A percentile compares a stretch with the other conserved stretches of the same genome.
phyloP scores from a whole-genome alignment of 2,113 vertebrate species.

The Arothron firmamentum region DNA sequence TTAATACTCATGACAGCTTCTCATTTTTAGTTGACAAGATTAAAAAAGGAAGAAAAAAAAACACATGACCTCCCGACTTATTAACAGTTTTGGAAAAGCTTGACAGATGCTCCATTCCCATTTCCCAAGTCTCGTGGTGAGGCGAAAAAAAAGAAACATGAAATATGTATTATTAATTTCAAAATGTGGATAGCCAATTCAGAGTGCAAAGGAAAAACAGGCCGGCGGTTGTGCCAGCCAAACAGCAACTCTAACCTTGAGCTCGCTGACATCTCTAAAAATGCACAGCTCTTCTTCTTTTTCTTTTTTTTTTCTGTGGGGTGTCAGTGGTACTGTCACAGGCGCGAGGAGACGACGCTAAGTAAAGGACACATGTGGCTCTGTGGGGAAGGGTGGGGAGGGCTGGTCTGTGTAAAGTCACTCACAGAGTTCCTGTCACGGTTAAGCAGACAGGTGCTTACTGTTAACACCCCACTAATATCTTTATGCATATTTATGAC shows the following conservation, averaged over 20 bases:
- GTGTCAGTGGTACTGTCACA: constrained; percentile 73
- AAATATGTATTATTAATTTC: constrained; percentile 70
- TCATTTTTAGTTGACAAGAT: constrained; percentile 47
- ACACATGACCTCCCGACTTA: constrained; percentile 59
- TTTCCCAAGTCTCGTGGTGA: constrained; percentile 40
- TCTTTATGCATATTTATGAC: constrained; percentile 97
- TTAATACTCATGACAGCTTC: constrained; percentile 54
- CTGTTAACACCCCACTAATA: constrained; percentile 95
- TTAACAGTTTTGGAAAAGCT: constrained; percentile 51
- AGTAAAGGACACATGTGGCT: constrained; percentile 91
- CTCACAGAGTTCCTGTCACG: constrained; percentile 93
- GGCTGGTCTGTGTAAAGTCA: constrained; percentile 87
- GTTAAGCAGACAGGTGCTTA: constrained; percentile 98
- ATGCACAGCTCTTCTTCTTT: constrained; percentile 46
- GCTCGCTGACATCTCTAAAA: constrained; percentile 71
- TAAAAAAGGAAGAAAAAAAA: constrained; percentile 32
- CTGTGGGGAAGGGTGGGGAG: constrained; percentile 65
- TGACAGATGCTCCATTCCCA: constrained; percentile 62
- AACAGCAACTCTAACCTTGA: constrained; percentile 71
- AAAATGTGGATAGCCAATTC: constrained; percentile 58
- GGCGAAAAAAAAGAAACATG: constrained; percentile 34
- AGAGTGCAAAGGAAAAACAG: constrained; percentile 32
- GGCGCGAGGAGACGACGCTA: constrained; percentile 70
- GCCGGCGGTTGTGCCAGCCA: constrained; percentile 38
- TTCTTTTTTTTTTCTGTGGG: constrained; percentile 48